phyloP scores from a whole-genome alignment of 2,888 invertebrate genomes.

The Chrysina gloriosa region DNA sequence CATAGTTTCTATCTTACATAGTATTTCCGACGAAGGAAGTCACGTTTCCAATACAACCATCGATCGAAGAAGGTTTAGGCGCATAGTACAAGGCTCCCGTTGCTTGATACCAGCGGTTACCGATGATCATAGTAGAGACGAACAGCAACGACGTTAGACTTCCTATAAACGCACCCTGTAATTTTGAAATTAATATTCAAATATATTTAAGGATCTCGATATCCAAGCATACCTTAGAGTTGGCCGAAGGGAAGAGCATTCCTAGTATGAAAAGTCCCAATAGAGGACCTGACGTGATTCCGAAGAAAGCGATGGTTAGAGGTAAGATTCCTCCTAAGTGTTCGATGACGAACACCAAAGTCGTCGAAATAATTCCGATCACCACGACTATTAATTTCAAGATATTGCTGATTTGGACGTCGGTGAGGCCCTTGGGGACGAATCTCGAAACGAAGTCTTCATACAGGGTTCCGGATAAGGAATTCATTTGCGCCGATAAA shows the following conservation, averaged over 20 bases:
- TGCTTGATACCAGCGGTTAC: conserved; percentile 51
- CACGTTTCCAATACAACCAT: conserved; percentile 47
- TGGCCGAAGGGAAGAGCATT: conserved; percentile 74
- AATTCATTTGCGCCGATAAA: conserved; percentile 63
- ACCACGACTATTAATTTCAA: conserved; percentile 68
- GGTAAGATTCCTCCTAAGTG: conserved; percentile 76
- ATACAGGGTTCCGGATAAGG: conserved; percentile 71
- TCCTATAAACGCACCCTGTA: conserved; percentile 41
- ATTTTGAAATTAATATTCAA: background rate
- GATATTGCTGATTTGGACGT: conserved; percentile 68
- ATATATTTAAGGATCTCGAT: background rate
- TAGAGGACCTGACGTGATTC: conserved; percentile 73
- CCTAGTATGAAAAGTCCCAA: conserved; percentile 76
- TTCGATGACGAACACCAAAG: conserved; percentile 72
- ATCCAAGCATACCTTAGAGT: conserved; percentile 65
- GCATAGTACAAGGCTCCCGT: conserved; percentile 48
- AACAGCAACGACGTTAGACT: conserved; percentile 31
- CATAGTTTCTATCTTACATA: conserved; percentile 5
- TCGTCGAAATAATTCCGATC: conserved; percentile 78
- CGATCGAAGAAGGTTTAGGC: conserved; percentile 50
- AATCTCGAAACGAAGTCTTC: conserved; percentile 71
- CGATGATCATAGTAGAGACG: conserved; percentile 45
- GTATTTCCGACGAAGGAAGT: background rate
- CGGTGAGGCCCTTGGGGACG: conserved; percentile 67
- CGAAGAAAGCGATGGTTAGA: conserved; percentile 72